Percentiles rank a stretch among this genome's conserved stretches.
Evolutionary conservation across 2,888 invertebrate species (phyloP).

Genomic region (Ennomos erosarius): DNA sequence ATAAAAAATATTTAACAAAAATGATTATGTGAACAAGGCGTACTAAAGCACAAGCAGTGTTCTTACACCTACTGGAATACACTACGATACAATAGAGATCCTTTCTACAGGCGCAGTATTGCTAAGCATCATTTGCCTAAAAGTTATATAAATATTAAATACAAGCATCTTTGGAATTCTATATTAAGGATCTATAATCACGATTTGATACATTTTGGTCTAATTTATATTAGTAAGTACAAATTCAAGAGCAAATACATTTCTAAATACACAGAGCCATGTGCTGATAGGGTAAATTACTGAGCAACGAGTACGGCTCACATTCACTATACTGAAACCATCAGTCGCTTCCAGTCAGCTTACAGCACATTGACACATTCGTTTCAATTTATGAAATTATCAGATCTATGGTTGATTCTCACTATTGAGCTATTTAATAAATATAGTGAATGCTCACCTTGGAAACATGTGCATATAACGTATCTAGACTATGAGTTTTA

Average conservation of each 20-base stretch:
- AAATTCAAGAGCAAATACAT: conserved; percentile 38
- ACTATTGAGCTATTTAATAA: neutral
- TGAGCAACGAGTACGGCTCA: neutral
- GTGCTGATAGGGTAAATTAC: conserved; percentile 33
- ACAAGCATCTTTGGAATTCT: conserved; percentile 7
- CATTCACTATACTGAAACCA: conserved; percentile 4
- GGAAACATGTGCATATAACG: too few species aligned
- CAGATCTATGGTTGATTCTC: too few species aligned
- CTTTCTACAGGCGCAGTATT: conserved; percentile 8
- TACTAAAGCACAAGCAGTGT: conserved; percentile 22
- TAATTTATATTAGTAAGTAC: conserved; percentile 35
- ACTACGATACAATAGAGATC: conserved; percentile 1
- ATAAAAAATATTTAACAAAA: neutral
- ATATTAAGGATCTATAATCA: conserved; percentile 31
- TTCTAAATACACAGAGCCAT: conserved; percentile 53
- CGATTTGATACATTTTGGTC: conserved; percentile 41
- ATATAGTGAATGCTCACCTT: too few species aligned
- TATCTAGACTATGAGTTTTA: too few species aligned
- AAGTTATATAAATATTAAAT: conserved; percentile 8
- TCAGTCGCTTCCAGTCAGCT: neutral
- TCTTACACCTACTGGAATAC: conserved; percentile 21
- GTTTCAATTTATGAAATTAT: too few species aligned
- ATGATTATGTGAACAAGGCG: conserved; percentile 4
- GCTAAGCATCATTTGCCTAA: conserved; percentile 9
- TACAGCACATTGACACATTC: too few species aligned